These are phyloP conservation scores for Gymnocypris eckloni DNA, from an alignment of 2,797 vertebrate genomes.

Conservation along the genomic window DNA sequence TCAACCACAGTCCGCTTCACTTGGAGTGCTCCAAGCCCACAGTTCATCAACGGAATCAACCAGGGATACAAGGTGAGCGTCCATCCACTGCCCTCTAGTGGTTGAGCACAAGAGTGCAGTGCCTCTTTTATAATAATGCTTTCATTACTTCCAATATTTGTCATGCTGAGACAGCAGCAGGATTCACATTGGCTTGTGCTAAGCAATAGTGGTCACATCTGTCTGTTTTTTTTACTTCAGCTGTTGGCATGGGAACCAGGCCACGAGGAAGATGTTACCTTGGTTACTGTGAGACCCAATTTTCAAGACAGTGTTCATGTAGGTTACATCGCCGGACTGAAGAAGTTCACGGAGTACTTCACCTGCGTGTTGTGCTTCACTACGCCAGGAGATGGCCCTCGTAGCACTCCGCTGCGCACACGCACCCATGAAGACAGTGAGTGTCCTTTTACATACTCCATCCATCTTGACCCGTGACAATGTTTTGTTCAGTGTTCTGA, in stretches of 20 bases:
- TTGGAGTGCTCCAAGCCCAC: slow-evolving; percentile 97
- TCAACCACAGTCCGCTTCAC: slow-evolving; percentile 95
- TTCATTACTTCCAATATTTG: slow-evolving; percentile 45
- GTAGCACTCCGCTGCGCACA: slow-evolving; percentile 85
- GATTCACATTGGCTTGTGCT: slow-evolving; percentile 24
- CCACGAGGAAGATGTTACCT: slow-evolving; percentile 83
- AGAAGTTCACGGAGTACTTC: slow-evolving; percentile 91
- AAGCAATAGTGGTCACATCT: slow-evolving; percentile 36
- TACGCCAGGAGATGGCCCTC: slow-evolving; percentile 94
- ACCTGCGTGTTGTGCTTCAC: slow-evolving; percentile 95
- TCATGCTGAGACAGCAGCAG: slow-evolving; percentile 45
- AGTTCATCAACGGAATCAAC: slow-evolving; percentile 99
- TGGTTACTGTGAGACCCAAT: slow-evolving; percentile 92
- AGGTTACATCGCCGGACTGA: slow-evolving; percentile 88
- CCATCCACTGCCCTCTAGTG: slow-evolving; percentile 73
- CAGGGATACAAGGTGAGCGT: slow-evolving; percentile 95
- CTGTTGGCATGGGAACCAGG: slow-evolving; percentile 91
- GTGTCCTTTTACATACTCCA: slow-evolving; percentile 60
- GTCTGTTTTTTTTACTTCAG: slow-evolving; percentile 68
- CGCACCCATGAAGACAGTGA: slow-evolving; percentile 97
- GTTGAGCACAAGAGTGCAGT: slow-evolving; percentile 28
- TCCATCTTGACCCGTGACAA: neutral
- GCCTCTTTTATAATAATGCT: neutral
- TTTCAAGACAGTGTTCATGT: slow-evolving; percentile 94
- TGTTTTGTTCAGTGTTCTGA: slow-evolving; percentile 15